Base-by-base conservation (phyloP, 2,113 vertebrate genomes). In the Columbina picui region DNA sequence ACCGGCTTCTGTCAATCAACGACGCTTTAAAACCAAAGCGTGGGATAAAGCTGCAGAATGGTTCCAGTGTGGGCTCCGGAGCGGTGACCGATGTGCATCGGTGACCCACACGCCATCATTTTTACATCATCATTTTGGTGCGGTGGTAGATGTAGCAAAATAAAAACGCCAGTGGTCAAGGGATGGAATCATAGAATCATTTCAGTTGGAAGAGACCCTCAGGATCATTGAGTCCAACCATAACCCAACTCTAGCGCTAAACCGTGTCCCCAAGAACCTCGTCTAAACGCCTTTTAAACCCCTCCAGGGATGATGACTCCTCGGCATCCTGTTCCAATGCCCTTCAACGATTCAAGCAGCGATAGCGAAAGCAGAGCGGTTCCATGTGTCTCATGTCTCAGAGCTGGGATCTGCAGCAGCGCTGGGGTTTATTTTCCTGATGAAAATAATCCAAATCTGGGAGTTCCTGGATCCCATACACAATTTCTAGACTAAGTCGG, bases 11-110 rank as follows among this genome's bases (percentile, higher is more conserved):
- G 84, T 45, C 43, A 45, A 45, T 45, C 43, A 45, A 45, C 1
- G 2, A 17, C 0, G 53, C 73, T 91, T 91, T 81, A 30, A 29
- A 80, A 60, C 0, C 1, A 60, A 6, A 0, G 0, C 2, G 1
- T 57, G 77, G 84, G 68, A 65, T n/a, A 65, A 61, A 89, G 81
- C 81, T 65, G 73, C 64, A 6, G 3, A 49, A 43, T 7, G 1
- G 1, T 12, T 32, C 17, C 57, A 7, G 43, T 76, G 68, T 32
- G 34, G n/a, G 87, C 61, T 50, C 16, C 1, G 74, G 57, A 45
- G 47, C 0, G 25, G 9, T 27, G 79, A 14, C 69, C 59, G 89
- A 49, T 30, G 64, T 19, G 32, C 15, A 41, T n/a, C n/a, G 36
- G 7, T 14, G 6, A 30, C 50, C 56, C 36, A 3, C 2, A 10